Base-by-base conservation (phyloP, 2,888 invertebrate genomes). In the Sicus ferrugineus region DNA sequence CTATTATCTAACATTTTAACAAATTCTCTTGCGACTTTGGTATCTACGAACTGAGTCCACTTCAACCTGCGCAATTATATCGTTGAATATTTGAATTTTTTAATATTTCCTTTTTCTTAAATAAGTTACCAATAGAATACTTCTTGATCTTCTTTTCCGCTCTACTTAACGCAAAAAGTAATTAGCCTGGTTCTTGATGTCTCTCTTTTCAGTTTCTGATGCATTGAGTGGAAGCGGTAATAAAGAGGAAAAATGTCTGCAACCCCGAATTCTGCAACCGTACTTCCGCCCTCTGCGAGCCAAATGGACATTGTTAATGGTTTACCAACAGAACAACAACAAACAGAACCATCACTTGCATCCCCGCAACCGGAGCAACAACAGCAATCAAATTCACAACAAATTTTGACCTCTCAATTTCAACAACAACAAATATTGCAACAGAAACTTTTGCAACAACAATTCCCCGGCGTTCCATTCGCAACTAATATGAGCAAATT, bases 231-330 rank as follows among this genome's bases (percentile, higher is more conserved):
- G 19, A 11, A 48, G 26, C 56, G 11, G n/a, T 48, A 30, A 46
- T 26, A 34, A 67, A 59, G 26, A 7, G 67, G 50, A 50, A 75
- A 38, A 67, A 78, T 78, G 78, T 78, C 78, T 68, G 73, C 75
- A 69, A 75, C 75, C 74, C 65, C 75, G 48, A 77, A 75, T 73
- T 66, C 76, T 58, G 76, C 75, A 71, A 76, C 74, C 70, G 72
- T 73, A 59, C 74, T 75, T 63, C 74, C 76, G 50, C 69, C 73
- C 69, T 71, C 72, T 23, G 76, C 74, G 70, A 77, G 73, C 38
- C 75, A 77, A 62, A 73, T 68, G 30, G 75, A 75, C 73, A 68
- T 79, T 72, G 72, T 77, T 1, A 81, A 81, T 74, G 82, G 81
- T 31, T 77, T 77, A 62, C 75, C 75, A 54, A 54, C 28, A 26